Evolutionary conservation across 2,113 vertebrate species (phyloP).

Genomic region (Gopherus flavomarginatus): DNA sequence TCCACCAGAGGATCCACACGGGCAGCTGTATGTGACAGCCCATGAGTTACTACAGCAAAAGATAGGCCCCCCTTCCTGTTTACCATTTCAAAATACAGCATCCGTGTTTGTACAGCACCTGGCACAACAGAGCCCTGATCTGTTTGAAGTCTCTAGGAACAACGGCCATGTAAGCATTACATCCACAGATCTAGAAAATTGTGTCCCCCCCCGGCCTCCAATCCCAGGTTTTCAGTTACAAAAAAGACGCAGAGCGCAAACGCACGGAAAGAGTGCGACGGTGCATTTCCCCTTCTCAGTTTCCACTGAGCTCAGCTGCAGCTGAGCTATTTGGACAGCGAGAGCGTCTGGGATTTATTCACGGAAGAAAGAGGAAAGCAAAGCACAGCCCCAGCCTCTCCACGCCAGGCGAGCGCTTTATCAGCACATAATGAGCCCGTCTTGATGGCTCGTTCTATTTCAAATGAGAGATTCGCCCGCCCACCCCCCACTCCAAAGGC

Average conservation of each 20-base stretch:
- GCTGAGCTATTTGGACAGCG: not conserved
- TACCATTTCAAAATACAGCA: not conserved
- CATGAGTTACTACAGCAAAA: not conserved
- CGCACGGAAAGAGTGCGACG: not conserved
- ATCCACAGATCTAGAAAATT: not conserved
- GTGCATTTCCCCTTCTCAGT: not conserved
- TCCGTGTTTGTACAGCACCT: not conserved
- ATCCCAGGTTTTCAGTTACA: not conserved
- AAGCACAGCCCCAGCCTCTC: not conserved
- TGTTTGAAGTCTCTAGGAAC: not conserved
- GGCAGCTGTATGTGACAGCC: not conserved
- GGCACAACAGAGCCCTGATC: not conserved
- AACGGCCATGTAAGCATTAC: not conserved
- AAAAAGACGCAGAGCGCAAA: not conserved
- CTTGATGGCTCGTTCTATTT: not conserved
- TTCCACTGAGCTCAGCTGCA: not conserved
- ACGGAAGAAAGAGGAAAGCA: not conserved
- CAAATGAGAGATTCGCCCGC: not conserved
- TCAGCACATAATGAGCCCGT: rapidly evolving
- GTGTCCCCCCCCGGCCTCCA: no score
- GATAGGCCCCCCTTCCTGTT: not conserved
- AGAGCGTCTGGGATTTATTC: not conserved
- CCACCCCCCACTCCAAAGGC: not conserved
- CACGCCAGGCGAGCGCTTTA: not conserved
- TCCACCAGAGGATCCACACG: not conserved